phyloP scores from a whole-genome alignment of 2,797 vertebrate species.

The Poeciliopsis presidionis region DNA sequence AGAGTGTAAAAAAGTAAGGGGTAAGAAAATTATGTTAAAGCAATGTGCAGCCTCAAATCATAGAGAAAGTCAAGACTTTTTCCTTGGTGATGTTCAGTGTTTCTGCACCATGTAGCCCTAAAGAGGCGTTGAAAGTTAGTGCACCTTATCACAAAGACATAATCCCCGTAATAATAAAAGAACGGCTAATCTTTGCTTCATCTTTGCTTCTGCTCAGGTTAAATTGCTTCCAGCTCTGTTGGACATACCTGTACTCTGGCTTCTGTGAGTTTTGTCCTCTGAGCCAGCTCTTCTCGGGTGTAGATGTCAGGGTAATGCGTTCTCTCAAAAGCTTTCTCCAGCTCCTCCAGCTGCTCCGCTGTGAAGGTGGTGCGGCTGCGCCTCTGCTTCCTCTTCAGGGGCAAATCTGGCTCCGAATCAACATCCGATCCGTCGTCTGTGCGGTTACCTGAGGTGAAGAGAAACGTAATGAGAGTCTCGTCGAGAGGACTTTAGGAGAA shows the following conservation, averaged over 20 bases:
- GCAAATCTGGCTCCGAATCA: slow-evolving; percentile 95
- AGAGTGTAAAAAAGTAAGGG: neutral
- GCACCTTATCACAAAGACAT: neutral
- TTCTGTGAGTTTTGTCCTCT: slow-evolving; percentile 97
- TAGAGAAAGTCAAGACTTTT: slow-evolving; percentile 13
- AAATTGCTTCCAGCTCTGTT: neutral
- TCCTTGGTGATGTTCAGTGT: neutral
- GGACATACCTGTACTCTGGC: slow-evolving; percentile 93
- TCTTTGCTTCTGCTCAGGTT: neutral
- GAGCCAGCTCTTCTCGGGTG: slow-evolving; percentile 95
- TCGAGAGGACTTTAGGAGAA: slow-evolving; percentile 29
- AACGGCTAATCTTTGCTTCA: neutral
- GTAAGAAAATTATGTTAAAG: neutral
- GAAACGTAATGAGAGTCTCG: slow-evolving; percentile 31
- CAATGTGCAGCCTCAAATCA: neutral
- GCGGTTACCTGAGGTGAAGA: slow-evolving; percentile 84
- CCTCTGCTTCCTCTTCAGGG: slow-evolving; percentile 96
- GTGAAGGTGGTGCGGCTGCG: slow-evolving; percentile 99
- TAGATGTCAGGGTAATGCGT: slow-evolving; percentile 99
- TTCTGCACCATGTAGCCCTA: neutral
- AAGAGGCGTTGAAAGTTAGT: neutral
- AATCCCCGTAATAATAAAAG: neutral
- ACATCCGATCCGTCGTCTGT: slow-evolving; percentile 95
- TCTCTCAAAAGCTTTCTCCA: slow-evolving; percentile 98
- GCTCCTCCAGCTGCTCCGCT: slow-evolving; percentile 96